Evolutionary conservation across 2,888 invertebrate species (phyloP).

Genomic region (Epinotia nisella): DNA sequence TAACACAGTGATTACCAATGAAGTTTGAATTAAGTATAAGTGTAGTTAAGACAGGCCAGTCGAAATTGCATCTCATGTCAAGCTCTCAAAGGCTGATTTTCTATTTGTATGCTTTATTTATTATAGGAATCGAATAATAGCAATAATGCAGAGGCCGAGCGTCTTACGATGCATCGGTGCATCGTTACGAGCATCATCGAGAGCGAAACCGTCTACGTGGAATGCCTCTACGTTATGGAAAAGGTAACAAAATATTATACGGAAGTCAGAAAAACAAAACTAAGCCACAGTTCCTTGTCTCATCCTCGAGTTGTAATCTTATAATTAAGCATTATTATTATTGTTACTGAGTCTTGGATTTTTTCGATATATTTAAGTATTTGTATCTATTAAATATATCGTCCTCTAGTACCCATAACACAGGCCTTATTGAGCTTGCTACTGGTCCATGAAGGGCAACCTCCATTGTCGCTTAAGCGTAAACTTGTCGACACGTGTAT

Average conservation of each 20-base stretch:
- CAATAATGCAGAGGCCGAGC: constrained; percentile 89
- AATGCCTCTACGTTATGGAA: constrained; percentile 94
- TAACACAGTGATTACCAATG: constrained; percentile 48
- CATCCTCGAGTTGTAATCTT: no score
- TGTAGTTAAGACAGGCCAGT: not conserved
- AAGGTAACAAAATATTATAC: constrained; percentile 84
- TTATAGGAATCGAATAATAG: constrained; percentile 73
- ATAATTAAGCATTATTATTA: no score
- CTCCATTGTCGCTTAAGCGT: no score
- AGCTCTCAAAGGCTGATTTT: not conserved
- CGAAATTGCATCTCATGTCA: not conserved
- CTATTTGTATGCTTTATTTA: constrained; percentile 33
- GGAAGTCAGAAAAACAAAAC: not conserved
- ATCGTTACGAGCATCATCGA: constrained; percentile 96
- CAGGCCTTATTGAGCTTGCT: no score
- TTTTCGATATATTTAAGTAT: no score
- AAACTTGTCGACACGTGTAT: no score
- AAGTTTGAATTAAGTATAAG: constrained; percentile 22
- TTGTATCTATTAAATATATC: no score
- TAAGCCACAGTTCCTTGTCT: not conserved
- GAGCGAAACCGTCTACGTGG: constrained; percentile 95
- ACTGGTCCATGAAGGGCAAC: no score
- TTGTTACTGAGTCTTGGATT: no score
- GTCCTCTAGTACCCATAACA: no score
- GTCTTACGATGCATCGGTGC: constrained; percentile 93